A percentile compares a stretch with the other conserved stretches of the same genome.
These are phyloP conservation scores for Lysiphlebus fabarum DNA, from an alignment of 1,140 invertebrate genomes.

Conservation along the genomic window DNA sequence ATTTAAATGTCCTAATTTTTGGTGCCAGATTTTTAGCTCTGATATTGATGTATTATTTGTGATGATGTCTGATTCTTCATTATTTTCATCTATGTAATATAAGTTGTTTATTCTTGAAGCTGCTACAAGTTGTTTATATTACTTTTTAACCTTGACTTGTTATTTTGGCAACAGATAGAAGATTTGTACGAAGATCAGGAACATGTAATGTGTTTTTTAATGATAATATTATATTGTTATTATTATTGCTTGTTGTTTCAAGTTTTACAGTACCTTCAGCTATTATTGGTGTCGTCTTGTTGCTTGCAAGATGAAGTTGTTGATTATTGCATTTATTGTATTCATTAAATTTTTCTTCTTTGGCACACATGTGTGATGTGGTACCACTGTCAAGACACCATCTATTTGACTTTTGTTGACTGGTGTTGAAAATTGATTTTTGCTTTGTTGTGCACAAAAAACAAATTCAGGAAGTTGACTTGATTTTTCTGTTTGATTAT, in stretches of 20 bases:
- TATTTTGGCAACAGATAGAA: slow-evolving; percentile 31
- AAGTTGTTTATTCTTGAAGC: slow-evolving; percentile 8
- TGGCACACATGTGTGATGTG: slow-evolving; percentile 24
- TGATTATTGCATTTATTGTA: neutral
- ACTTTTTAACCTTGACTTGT: slow-evolving; percentile 28
- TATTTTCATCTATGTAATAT: slow-evolving; percentile 9
- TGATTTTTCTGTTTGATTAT: neutral
- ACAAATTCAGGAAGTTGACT: neutral
- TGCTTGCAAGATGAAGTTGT: slow-evolving; percentile 23
- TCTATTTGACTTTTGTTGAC: neutral
- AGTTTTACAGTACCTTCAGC: slow-evolving; percentile 20
- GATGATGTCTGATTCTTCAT: slow-evolving; percentile 1
- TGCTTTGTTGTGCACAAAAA: too few species aligned
- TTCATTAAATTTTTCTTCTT: slow-evolving; percentile 13
- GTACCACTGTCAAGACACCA: slow-evolving; percentile 30
- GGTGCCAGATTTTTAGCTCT: slow-evolving; percentile 10
- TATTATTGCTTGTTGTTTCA: neutral
- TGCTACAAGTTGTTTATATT: too few species aligned
- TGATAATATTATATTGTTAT: slow-evolving; percentile 14
- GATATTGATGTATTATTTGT: neutral
- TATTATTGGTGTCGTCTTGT: slow-evolving; percentile 15
- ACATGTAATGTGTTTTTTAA: slow-evolving; percentile 28
- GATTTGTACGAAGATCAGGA: slow-evolving; percentile 27
- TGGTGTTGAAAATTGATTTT: neutral
- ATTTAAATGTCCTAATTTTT: slow-evolving; percentile 15